Evolutionary conservation across 2,888 invertebrate genomes (phyloP), one percentile per base, ranked within the genome.

Genomic region (Synergus laeviventris): DNA sequence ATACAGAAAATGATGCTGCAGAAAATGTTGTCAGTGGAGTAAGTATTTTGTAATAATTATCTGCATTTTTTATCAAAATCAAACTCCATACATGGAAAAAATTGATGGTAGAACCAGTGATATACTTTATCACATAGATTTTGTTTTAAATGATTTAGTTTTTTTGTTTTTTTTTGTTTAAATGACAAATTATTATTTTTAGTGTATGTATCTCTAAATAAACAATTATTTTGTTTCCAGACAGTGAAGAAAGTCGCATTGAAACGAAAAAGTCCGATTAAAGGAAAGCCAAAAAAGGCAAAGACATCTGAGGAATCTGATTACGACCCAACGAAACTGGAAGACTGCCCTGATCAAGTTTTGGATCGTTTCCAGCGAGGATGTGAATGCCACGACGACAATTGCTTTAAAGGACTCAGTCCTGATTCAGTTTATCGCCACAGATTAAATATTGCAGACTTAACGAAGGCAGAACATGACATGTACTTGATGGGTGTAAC

Each of bases 401-500:
- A 95, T 85, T 96, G 96, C 87, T 96, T 96, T 86, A 92, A 94
- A 76, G 94, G 94, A n/a, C 91, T 96, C 39, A 95, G 94, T 88
- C 93, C 95, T 0, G 95, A 95, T 85, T 94, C 93, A 84, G 95
- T 96, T 1, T 96, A 95, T 87, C 93, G 94, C 73, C 96, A 96
- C 88, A 92, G 96, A 83, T 91, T 96, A 54, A 96, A 96, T 86
- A 95, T 96, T 79, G 96, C 96, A 0, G 96, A 96, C 89, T 88
- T 96, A 78, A 96, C 96, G 0, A 95, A 96, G 91, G 95, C 94
- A 76, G 96, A 96, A 89, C 96, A 96, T 89, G 96, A 96, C 89
- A 96, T 96, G 96, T 96, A 96, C 88, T 91, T 96, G 85, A 96
- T 96, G 96, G 96, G 96, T n/a, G 94, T 96, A 42, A 95, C 95